These are phyloP conservation scores for Sarcophaga peregrina DNA, from an alignment of 1,140 invertebrate species.

Conservation along the genomic window DNA sequence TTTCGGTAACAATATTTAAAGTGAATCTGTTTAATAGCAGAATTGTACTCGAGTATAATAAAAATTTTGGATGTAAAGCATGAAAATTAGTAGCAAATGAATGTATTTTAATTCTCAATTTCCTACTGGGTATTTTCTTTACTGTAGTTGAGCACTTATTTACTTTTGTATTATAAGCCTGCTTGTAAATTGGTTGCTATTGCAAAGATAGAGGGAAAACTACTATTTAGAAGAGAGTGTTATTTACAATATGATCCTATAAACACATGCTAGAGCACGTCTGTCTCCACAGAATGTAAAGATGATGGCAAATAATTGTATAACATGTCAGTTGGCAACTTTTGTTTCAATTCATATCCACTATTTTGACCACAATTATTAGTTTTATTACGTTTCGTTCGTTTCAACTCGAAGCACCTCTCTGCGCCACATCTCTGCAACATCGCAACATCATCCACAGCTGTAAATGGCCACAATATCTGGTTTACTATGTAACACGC, in stretches of 20 bases:
- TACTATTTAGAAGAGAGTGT: neutral
- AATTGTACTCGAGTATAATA: too few relatives aligned
- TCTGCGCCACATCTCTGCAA: neutral
- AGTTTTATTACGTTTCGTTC: neutral
- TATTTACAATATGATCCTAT: neutral
- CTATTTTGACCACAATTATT: conserved; percentile 7
- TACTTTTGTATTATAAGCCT: too few relatives aligned
- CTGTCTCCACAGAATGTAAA: neutral
- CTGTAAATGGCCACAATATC: neutral
- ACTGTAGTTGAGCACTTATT: too few relatives aligned
- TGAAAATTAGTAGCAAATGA: too few relatives aligned
- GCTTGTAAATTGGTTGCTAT: too few relatives aligned
- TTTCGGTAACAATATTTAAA: too few relatives aligned
- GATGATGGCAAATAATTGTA: conserved; percentile 23
- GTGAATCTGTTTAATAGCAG: too few relatives aligned
- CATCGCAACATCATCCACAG: neutral
- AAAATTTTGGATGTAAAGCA: too few relatives aligned
- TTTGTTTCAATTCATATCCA: neutral
- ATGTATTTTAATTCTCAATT: too few relatives aligned
- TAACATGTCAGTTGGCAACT: conserved; percentile 4
- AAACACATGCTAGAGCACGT: conserved; percentile 10
- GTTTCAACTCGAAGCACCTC: neutral
- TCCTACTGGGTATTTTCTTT: too few relatives aligned
- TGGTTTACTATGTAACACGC: neutral
- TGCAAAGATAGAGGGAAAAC: too few relatives aligned